phyloP scores from a whole-genome alignment of 2,113 vertebrate species.

The Sander lucioperca region DNA sequence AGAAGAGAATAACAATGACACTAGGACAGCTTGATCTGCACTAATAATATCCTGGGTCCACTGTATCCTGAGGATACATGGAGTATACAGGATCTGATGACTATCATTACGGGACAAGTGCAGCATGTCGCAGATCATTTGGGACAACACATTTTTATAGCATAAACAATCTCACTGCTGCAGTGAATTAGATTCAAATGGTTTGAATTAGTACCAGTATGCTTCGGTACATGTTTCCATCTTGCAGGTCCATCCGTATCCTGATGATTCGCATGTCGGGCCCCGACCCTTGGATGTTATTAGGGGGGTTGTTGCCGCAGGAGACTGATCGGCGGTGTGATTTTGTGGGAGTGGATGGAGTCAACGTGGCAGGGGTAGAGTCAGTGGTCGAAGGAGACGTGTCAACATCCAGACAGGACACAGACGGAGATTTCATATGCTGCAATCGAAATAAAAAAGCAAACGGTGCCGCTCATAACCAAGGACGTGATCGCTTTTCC shows the following conservation, averaged over 20 bases:
- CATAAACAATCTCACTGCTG: neutral
- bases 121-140: conserved; percentile 35
- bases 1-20: conserved; percentile 42
- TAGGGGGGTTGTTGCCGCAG: conserved; percentile 85
- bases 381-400: conserved; percentile 73
- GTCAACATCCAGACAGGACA: conserved; percentile 89
- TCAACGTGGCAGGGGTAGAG: conserved; percentile 71
- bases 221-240: conserved; percentile 93
- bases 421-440: conserved; percentile 91
- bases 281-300: conserved; percentile 68
- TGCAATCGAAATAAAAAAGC: conserved; percentile 52
- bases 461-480: neutral
- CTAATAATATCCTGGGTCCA: conserved; percentile 45
- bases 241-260: conserved; percentile 90
- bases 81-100: conserved; percentile 41
- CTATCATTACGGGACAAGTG: conserved; percentile 60
- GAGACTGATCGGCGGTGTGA: conserved; percentile 94
- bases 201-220: conserved; percentile 84
- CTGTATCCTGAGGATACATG: conserved; percentile 28
- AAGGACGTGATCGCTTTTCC: neutral
- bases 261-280: conserved; percentile 89
- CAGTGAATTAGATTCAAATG: conserved; percentile 1
- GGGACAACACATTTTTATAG: conserved; percentile 1
- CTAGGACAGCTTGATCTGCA: conserved; percentile 40
- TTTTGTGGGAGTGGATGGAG: conserved; percentile 82